phyloP scores from a whole-genome alignment of 2,113 vertebrate genomes.

The Riparia riparia region DNA sequence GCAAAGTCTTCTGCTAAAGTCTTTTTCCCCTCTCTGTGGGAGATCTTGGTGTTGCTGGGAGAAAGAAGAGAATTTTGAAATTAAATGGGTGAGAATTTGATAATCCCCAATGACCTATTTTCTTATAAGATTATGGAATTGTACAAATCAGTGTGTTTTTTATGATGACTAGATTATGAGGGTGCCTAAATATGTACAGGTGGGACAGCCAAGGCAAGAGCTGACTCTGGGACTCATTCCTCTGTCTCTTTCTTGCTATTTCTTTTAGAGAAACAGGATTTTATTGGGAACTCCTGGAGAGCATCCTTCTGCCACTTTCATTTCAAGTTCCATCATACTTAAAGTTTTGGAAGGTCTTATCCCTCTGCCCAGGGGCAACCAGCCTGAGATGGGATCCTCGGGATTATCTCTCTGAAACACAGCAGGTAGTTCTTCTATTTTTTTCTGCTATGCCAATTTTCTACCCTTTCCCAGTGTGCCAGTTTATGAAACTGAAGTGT shows the following conservation, averaged over 20 bases:
- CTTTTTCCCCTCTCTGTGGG: background rate
- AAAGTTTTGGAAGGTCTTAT: background rate
- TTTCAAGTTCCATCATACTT: background rate
- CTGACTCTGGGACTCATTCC: background rate
- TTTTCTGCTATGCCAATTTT: background rate
- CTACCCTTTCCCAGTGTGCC: background rate
- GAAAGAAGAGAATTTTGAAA: background rate
- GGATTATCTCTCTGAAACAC: background rate
- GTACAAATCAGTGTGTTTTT: background rate
- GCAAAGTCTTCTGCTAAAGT: background rate
- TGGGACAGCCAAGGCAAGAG: background rate
- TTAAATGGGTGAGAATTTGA: background rate
- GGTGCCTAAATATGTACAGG: background rate
- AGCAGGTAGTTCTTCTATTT: background rate
- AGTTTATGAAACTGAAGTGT: background rate
- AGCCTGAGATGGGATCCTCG: background rate
- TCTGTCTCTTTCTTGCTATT: background rate
- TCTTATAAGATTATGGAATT: background rate
- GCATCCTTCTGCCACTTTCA: background rate
- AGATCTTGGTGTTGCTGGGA: background rate
- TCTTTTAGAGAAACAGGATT: background rate
- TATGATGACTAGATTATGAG: background rate
- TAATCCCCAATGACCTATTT: background rate
- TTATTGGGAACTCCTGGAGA: background rate
- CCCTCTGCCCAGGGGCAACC: background rate